Evolutionary conservation across 2,888 invertebrate species (phyloP), one percentile per base, ranked within the genome.

Genomic region (Dasypogon diadema): DNA sequence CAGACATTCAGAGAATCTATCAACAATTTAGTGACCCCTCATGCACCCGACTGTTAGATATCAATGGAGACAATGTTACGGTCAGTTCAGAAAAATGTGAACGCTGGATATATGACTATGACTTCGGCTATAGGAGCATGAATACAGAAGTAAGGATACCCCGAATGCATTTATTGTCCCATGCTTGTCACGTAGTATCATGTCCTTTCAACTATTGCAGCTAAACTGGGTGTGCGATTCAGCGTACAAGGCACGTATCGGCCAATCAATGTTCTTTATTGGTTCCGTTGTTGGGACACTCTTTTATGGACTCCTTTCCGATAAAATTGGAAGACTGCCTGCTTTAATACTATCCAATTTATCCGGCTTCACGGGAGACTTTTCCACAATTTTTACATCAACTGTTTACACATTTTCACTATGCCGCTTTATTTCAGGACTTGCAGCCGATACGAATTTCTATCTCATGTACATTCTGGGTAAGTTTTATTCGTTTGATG

Each of bases 391-490:
- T 46, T 87, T 89, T 75, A 85, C 89, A 6, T 84, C 81, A 16
- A 85, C 86, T 76, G 86, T 88, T 55, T 82, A 84, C 4, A 83
- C 87, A 37, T 91, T 89, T 82, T 87, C 88, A 2, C 79, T 87
- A 6, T 88, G 89, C 76, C 84, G 90, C 77, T 89, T 90, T 80
- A 81, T 90, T 54, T 89, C 90, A 10, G 91, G 91, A 21, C 83
- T 89, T 79, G 90, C 89, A 2, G 89, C 89, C 56, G 90, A 90
- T 81, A 87, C 88, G 14, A 90, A 89, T 81, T 90, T 89, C 81
- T 88, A 89, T 77, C 88, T 90, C 85, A 89, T 90, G 89, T 90
- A 90, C 79, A 90, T 90, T 77, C 87, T 90, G 79, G 89, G 90
- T 89, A 81, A 84, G 84, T 75, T 48, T 55, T 30, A 54, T 55